Evolutionary conservation across 2,888 invertebrate species (phyloP), one percentile per base, ranked within the genome.

Genomic region (Polyploca ridens): DNA sequence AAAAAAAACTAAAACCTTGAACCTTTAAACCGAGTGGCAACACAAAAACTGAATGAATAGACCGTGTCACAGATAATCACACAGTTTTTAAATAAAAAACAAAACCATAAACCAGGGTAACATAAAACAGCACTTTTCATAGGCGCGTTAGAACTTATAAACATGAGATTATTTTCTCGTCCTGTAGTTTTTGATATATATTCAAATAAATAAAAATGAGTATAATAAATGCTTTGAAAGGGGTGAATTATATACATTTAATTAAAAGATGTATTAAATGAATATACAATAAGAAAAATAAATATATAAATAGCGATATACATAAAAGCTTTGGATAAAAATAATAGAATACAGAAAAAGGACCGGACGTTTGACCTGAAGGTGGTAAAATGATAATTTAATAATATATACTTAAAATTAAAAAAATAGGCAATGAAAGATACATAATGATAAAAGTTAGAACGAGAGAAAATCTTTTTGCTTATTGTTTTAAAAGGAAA

Each of bases 391-490:
- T 35, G 4, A 5, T 35, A 6, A 35, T 7, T 6, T 8, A 38
- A 38, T 8, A 38, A 8, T 35, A 14, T 27, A 11, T 14, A 14
- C 38, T 27, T 27, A 62, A 64, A 14, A 64, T 60, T 66, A 66
- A 63, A 7, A 68, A 62, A 33, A 54, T 59, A 8, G 66, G 27
- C 67, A 66, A 67, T 69, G 68, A 70, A 57, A 70, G 68, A 76
- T 66, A 72, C 67, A 74, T 67, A 73, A 67, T 66, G 62, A 64
- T 63, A 3, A 10, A 41, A 13, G 41, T 11, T 67, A 71, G 81
- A 86, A 85, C 85, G 87, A 86, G 87, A 82, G 78, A 81, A 83
- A 78, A 84, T 76, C 81, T 82, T 78, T 73, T 75, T 77, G 81
- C 80, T 77, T 66, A 64, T 73, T 41, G 5, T 16, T 27, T 27